Evolutionary conservation across 1,140 invertebrate genomes (phyloP), one percentile per base, ranked within the genome.

Genomic region (Cyclina sinensis): DNA sequence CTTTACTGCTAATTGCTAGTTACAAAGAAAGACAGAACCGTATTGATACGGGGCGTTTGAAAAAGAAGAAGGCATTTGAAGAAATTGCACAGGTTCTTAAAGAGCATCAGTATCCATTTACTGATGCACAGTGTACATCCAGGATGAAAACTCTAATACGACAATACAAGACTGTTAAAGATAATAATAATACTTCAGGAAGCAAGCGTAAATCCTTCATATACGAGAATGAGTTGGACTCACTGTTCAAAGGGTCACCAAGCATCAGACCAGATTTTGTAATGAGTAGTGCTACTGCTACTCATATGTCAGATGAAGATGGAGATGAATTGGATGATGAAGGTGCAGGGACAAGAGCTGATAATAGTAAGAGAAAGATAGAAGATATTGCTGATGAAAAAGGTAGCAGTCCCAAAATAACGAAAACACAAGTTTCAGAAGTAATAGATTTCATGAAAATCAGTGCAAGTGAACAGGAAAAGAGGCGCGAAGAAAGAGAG

Each of bases 81-180:
- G 65, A 18, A 11, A 39, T 74, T 32, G 70, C 70, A 39, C 27
- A 74, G 32, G 37, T 35, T 39, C 37, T 74, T 39, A 35, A 48
- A 18, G 12, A 76, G n/a, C 3, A 46, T 9, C 3, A 18, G 73
- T 43, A 76, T 76, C 14, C 35, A 16, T 76, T 76, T 48, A 76
- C 73, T 24, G 35, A 76, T 39, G 73, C 24, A 24, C 73, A 76
- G 43, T 39, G 35, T 48, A 18, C 37, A 46, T 39, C 37, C 14
- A 39, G 73, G 43, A 46, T 39, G 73, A 76, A 76, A 24, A 76
- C 73, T 7, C 43, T 76, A 43, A 76, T 46, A 39, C 4, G 73
- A 39, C 37, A 46, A 24, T 76, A 76, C 35, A 76, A 76, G 43
- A 48, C 35, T 76, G 73, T 76, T 18, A 76, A 76, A 76, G 73